A percentile compares a stretch with the other conserved stretches of the same genome.
phyloP scores from a whole-genome alignment of 1,140 invertebrate species.

The Macrocentrus cingulum region DNA sequence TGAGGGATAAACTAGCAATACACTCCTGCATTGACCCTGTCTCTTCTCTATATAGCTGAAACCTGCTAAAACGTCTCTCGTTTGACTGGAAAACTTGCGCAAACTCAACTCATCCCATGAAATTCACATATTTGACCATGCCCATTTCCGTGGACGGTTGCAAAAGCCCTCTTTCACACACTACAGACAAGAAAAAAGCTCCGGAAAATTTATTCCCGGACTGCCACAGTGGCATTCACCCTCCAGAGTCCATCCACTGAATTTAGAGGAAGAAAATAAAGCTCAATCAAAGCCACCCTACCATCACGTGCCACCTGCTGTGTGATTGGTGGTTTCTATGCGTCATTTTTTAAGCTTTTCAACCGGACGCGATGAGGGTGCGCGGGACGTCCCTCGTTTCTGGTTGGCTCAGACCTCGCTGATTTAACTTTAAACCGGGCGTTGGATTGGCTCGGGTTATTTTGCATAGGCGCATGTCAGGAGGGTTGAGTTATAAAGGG shows the following conservation, averaged over 20 bases:
- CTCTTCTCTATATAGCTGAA: too few relatives aligned
- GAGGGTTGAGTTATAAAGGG: not conserved
- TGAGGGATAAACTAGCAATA: too few relatives aligned
- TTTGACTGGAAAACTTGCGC: too few relatives aligned
- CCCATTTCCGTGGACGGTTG: too few relatives aligned
- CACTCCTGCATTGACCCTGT: too few relatives aligned
- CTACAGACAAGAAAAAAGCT: not conserved
- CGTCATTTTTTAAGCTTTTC: slow-evolving; percentile 53
- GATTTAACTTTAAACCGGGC: slow-evolving; percentile 42
- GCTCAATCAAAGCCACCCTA: slow-evolving; percentile 2
- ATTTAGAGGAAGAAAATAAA: slow-evolving; percentile 6
- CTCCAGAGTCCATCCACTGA: not conserved
- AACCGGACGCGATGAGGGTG: slow-evolving; percentile 46
- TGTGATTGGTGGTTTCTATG: slow-evolving; percentile 52
- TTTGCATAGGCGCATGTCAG: slow-evolving; percentile 48
- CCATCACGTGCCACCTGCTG: slow-evolving; percentile 41
- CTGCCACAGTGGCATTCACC: slow-evolving; percentile 1
- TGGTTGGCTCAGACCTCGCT: slow-evolving; percentile 23
- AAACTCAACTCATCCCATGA: too few relatives aligned
- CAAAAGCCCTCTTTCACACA: too few relatives aligned
- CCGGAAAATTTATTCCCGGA: slow-evolving; percentile 1
- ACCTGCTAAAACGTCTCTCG: too few relatives aligned
- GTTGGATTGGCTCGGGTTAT: slow-evolving; percentile 36
- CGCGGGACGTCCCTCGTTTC: slow-evolving; percentile 30
- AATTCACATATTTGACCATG: too few relatives aligned